Evolutionary conservation across 2,888 invertebrate species (phyloP), one percentile per base, ranked within the genome.

Genomic region (Melieria picta): DNA sequence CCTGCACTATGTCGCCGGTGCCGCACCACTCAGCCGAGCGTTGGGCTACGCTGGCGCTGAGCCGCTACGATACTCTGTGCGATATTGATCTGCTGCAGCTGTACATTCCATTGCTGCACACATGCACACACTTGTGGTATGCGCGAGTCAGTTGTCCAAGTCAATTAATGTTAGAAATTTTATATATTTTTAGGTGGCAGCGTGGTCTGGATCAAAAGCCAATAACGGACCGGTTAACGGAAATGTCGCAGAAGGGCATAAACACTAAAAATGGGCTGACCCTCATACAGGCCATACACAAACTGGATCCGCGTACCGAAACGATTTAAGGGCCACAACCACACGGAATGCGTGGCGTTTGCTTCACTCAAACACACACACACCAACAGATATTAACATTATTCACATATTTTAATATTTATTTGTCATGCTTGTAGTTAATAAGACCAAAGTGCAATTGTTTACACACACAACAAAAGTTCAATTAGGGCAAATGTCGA

Each of bases 11-110:
- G 64, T 87, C 89, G 7, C 88, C 87, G 42, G 88, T 89, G 3
- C 88, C 91, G 1, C 89, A 91, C 46, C 89, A 89, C 0, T 89
- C 90, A 0, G 90, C 91, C 3, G 90, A 91, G 78, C 89, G 90
- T 73, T 93, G 92, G 91, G 92, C 92, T 0, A 90, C 90, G 73
- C 86, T 93, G 5, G 92, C 93, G 0, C 83, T 93, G n/a, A 89
- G 89, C 79, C 88, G 93, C 65, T 93, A 91, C 77, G 92, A 93
- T 76, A 91, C 90, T 3, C 90, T 93, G 75, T 91, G 92, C 80
- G 93, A 93, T 83, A 90, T 90, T 11, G 93, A 93, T 80, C 84
- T 93, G 56, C 84, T 93, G 66, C 88, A 90, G 60, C 88, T 93
- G 52, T 93, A 93, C 80, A 88, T 92, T 78, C 93, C 93, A 2